These are phyloP conservation scores for Epizoanthus illoricatus DNA, from an alignment of 92 coral and sea anemone species.

Conservation along the genomic window DNA sequence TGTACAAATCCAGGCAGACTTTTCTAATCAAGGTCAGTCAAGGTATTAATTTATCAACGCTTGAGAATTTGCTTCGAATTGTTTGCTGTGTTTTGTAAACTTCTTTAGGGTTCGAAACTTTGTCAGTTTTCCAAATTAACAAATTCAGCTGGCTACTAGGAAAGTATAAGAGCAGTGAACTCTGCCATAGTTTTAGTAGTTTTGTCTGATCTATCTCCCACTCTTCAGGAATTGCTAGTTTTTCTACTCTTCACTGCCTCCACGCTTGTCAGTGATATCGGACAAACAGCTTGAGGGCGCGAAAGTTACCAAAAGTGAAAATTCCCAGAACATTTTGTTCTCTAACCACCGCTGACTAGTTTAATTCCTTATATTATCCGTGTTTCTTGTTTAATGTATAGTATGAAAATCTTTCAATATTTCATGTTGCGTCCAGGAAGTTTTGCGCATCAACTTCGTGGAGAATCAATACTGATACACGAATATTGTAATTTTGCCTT, in stretches of 20 bases:
- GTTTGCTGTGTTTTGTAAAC: slow-evolving; percentile 28
- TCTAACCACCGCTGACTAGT: not conserved
- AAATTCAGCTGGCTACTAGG: not conserved
- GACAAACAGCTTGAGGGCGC: slow-evolving; percentile 35
- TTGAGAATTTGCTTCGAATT: slow-evolving; percentile 21
- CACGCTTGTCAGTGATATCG: slow-evolving; percentile 10
- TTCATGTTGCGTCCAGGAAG: slow-evolving; percentile 1
- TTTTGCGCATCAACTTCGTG: slow-evolving; percentile 6
- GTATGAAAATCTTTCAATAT: not conserved
- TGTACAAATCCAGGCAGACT: slow-evolving; percentile 35
- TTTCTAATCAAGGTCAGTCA: slow-evolving; percentile 39
- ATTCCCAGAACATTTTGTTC: not conserved
- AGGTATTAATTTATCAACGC: slow-evolving; percentile 4
- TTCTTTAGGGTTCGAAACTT: not conserved
- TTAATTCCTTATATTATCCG: not conserved
- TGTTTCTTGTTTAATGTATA: not conserved
- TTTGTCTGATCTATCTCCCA: slow-evolving; percentile 25
- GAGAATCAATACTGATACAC: not conserved
- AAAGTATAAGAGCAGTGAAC: not conserved
- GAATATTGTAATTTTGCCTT: slow-evolving; percentile 13
- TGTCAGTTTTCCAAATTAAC: not conserved
- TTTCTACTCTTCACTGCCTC: slow-evolving; percentile 37
- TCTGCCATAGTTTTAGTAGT: slow-evolving; percentile 4
- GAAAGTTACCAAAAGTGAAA: slow-evolving; percentile 31
- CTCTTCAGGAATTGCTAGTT: slow-evolving; percentile 23